Conservation (phyloP, 53 echinoderm and acorn worm species). For the Actinopyga echinites region DNA sequence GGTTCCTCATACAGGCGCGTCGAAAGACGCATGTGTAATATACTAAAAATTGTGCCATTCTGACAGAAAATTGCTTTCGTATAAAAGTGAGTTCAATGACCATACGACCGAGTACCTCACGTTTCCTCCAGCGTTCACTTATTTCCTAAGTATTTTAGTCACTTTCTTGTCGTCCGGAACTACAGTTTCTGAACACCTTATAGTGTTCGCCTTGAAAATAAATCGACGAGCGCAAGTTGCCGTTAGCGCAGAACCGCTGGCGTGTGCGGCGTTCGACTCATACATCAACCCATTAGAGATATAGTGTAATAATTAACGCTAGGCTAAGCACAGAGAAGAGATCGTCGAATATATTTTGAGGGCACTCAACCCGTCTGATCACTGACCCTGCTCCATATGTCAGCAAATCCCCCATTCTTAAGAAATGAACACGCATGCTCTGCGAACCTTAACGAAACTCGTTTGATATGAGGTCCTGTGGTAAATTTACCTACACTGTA, state of each 20-base stretch:
- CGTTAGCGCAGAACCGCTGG: slow-evolving; percentile 6
- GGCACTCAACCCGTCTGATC: slow-evolving; percentile 12
- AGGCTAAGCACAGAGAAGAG: slow-evolving; percentile 7
- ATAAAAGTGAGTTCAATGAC: neutral
- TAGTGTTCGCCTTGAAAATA: neutral
- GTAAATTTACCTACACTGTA: too few species aligned
- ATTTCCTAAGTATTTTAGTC: slow-evolving; percentile 17
- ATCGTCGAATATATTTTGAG: neutral
- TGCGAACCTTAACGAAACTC: too few species aligned
- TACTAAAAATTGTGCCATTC: too few species aligned
- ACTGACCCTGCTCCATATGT: slow-evolving; percentile 10
- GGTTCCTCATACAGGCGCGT: too few species aligned
- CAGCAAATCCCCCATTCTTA: too few species aligned
- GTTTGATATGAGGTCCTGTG: too few species aligned
- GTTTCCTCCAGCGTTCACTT: neutral
- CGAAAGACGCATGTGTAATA: too few species aligned
- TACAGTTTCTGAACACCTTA: slow-evolving; percentile 23
- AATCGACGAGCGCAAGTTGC: slow-evolving; percentile 24
- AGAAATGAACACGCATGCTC: too few species aligned
- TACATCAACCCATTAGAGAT: slow-evolving; percentile 4
- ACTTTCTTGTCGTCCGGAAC: neutral
- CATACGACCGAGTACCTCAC: slow-evolving; percentile 5
- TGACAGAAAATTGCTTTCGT: too few species aligned
- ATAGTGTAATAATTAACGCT: slow-evolving; percentile 29
- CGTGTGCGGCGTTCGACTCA: neutral